phyloP scores from a whole-genome alignment of 2,113 vertebrate species.

The Phrynosoma blainvillii region DNA sequence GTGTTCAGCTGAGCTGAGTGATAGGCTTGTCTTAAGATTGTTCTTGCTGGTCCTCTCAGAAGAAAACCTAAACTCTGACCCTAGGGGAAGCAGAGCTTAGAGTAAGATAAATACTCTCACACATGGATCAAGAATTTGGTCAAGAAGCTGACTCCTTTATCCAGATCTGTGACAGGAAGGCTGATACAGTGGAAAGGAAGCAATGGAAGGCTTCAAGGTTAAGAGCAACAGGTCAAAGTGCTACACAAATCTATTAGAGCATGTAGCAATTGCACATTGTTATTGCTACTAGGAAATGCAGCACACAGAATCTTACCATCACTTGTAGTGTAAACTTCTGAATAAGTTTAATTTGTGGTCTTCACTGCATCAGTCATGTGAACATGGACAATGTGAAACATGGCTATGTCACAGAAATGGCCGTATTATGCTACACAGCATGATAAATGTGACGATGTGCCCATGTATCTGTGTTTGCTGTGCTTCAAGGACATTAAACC shows the following conservation, averaged over 20 bases:
- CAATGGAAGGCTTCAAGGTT: not conserved
- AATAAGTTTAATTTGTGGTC: not conserved
- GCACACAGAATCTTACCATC: not conserved
- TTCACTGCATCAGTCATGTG: not conserved
- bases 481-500: too few species aligned
- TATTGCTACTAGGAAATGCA: not conserved
- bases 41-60: not conserved
- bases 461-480: too few species aligned
- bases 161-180: not conserved
- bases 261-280: not conserved
- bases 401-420: not conserved
- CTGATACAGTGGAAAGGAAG: not conserved
- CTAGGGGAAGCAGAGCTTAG: not conserved
- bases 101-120: not conserved
- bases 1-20: not conserved
- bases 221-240: not conserved
- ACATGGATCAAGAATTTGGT: not conserved
- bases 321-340: not conserved
- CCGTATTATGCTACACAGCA: too few species aligned
- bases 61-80: not conserved
- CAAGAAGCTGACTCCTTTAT: not conserved
- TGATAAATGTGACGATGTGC: too few species aligned
- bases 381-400: not conserved
- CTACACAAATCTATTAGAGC: not conserved
- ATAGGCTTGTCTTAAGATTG: not conserved